Evolutionary conservation across 2,797 vertebrate genomes (phyloP).

Genomic region (Euphonia xanthogaster): DNA sequence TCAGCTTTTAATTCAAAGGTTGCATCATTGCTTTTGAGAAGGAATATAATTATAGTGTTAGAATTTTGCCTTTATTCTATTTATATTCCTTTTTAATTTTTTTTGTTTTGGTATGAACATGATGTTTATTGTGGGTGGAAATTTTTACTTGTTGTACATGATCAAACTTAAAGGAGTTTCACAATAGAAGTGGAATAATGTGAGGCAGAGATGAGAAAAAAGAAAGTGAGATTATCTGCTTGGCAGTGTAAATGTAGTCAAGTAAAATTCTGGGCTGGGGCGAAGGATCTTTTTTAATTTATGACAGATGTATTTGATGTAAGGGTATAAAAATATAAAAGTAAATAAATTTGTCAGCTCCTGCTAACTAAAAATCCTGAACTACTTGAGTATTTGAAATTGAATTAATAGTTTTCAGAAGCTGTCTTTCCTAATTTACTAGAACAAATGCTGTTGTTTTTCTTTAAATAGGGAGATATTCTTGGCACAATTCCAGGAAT

Average conservation of each 20-base stretch:
- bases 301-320: not conserved
- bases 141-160: not conserved
- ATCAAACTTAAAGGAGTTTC: not conserved
- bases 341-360: not conserved
- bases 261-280: not conserved
- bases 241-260: not conserved
- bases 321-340: not conserved
- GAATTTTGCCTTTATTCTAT: not conserved
- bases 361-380: not conserved
- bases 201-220: not conserved
- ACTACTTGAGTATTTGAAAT: not conserved
- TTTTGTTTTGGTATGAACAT: not conserved
- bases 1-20: not conserved
- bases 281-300: not conserved
- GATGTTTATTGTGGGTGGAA: not conserved
- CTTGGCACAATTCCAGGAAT: constrained; percentile 28
- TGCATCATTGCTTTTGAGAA: not conserved
- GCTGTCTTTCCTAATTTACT: constrained; percentile 24
- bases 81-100: not conserved
- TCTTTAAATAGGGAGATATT: constrained; percentile 53
- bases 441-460: constrained; percentile 43
- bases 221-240: not conserved
- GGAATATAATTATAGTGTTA: not conserved
- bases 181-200: constrained; percentile 2
- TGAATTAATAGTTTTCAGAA: constrained; percentile 28